Percentiles rank a stretch among this genome's conserved stretches.
phyloP scores from a whole-genome alignment of 2,888 invertebrate genomes.

The Melanargia galathea region DNA sequence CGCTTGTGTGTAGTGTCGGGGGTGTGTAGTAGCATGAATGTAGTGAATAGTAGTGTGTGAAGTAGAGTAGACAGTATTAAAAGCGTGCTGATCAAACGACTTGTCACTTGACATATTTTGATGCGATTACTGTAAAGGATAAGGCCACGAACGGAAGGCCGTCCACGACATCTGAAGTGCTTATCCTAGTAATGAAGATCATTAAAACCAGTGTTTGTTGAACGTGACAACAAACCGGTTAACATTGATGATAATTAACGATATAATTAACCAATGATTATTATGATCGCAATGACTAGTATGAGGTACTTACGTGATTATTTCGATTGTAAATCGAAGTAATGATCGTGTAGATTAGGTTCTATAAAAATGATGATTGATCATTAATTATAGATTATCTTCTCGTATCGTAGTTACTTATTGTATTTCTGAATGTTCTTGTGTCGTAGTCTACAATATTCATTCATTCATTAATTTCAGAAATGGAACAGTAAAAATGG shows the following conservation, averaged over 20 bases:
- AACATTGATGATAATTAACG: too few relatives aligned
- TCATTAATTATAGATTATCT: background rate
- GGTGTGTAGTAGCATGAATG: too few relatives aligned
- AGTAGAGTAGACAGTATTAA: too few relatives aligned
- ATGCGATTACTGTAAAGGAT: background rate
- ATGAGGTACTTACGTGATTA: background rate
- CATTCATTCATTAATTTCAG: too few relatives aligned
- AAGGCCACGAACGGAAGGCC: slow-evolving; percentile 4
- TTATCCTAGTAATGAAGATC: background rate
- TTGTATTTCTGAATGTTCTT: too few relatives aligned
- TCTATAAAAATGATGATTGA: background rate
- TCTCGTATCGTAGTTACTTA: too few relatives aligned
- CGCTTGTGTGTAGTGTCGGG: too few relatives aligned
- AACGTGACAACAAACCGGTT: slow-evolving; percentile 6
- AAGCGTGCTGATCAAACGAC: background rate
- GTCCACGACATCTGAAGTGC: background rate
- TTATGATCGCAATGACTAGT: background rate
- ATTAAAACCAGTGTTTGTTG: slow-evolving; percentile 6
- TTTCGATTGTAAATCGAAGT: background rate
- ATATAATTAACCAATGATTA: slow-evolving; percentile 12
- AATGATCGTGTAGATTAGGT: background rate
- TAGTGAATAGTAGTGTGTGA: too few relatives aligned
- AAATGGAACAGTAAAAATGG: too few relatives aligned
- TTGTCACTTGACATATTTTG: slow-evolving; percentile 5
- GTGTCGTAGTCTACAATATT: too few relatives aligned